Evolutionary conservation across 2,797 vertebrate species (phyloP), one percentile per base, ranked within the genome.

Genomic region (Parambassis ranga): DNA sequence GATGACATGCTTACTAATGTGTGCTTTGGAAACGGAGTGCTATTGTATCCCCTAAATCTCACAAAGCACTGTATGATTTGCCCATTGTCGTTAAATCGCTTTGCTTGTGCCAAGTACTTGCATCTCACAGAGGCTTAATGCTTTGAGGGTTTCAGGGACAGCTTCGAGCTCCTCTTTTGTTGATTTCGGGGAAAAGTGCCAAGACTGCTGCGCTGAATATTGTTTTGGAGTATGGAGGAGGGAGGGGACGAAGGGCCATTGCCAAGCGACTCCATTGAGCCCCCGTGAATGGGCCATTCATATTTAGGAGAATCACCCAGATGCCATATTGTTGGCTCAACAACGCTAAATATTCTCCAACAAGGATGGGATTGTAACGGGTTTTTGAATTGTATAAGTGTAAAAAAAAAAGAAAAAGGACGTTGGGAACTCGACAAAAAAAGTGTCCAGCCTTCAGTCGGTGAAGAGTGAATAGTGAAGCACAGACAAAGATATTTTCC

Each of bases 251-350:
- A 47, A 42, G 84, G 83, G 81, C 77, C 81, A 67, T 59, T 89
- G 87, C 87, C 87, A 90, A 91, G 83, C 73, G 72, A 76, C 78
- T 84, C 86, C 84, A 89, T 91, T 92, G 85, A 90, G 85, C 60
- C 63, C 63, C 48, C 24, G 72, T 93, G 90, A 94, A 93, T 92
- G 86, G 90, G 70, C 90, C 91, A 92, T 94, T 94, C 90, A 94
- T 92, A 91, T 93, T 92, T 93, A 88, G 88, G 82, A 87, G 89
- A 90, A 91, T 92, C 90, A 88, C 88, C 88, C 88, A 91, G 89
- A 90, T 89, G 87, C 90, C 89, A 89, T 89, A 90, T 89, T 91
- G 90, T 91, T 88, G 87, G 85, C 86, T 85, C 82, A 88, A 90
- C 85, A 87, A 77, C 76, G 75, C 79, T 78, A 82, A 86, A 90